These are phyloP conservation scores for Chaetops frenatus DNA, from an alignment of 2,113 vertebrate genomes.

Conservation along the genomic window DNA sequence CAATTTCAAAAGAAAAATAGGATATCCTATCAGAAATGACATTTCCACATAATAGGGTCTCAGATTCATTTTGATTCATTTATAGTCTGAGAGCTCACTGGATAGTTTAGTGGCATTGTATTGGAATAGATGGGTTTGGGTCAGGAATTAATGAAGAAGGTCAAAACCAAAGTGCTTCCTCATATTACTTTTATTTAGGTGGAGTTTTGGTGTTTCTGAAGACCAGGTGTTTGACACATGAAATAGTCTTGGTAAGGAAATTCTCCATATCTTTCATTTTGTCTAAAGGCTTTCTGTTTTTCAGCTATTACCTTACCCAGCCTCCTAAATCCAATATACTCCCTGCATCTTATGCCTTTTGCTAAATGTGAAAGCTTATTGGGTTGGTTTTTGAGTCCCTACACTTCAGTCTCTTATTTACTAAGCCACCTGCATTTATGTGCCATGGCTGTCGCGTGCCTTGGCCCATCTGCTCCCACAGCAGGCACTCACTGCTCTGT, in stretches of 20 bases:
- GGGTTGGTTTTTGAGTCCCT: background rate
- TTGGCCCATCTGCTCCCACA: background rate
- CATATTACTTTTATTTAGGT: background rate
- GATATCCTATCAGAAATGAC: conserved; percentile 15
- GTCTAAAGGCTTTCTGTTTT: background rate
- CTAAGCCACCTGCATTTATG: background rate
- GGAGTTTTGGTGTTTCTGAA: background rate
- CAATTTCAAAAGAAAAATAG: conserved; percentile 48
- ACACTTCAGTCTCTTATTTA: background rate
- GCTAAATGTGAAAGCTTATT: background rate
- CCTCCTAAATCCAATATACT: background rate
- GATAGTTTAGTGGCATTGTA: background rate
- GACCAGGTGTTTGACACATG: background rate
- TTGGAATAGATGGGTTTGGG: conserved; percentile 18
- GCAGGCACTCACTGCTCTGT: background rate
- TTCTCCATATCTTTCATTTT: background rate
- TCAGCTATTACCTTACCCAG: background rate
- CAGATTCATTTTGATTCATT: conserved; percentile 48
- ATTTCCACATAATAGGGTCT: conserved; percentile 36
- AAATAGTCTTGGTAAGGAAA: background rate
- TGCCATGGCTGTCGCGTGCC: background rate
- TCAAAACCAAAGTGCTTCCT: background rate
- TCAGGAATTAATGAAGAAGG: conserved; percentile 39
- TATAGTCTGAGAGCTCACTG: background rate
- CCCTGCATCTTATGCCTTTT: background rate